phyloP scores from a whole-genome alignment of 2,888 invertebrate species.

The Anoncus sp. region DNA sequence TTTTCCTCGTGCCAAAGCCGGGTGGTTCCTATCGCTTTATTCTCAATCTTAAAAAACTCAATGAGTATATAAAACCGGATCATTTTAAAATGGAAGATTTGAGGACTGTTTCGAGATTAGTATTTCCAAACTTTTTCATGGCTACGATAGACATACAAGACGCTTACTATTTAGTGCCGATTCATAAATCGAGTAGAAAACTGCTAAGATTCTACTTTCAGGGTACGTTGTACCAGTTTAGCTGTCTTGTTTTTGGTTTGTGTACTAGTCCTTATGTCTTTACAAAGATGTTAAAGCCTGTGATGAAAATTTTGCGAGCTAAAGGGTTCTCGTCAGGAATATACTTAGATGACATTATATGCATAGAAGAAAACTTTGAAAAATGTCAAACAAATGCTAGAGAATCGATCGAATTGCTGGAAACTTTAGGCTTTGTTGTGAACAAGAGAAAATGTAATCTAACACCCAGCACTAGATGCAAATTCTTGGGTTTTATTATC shows the following conservation, averaged over 20 bases:
- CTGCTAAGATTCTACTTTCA: conserved; percentile 65
- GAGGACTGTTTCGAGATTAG: conserved; percentile 41
- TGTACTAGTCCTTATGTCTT: conserved; percentile 67
- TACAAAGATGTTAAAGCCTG: conserved; percentile 66
- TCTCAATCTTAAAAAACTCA: conserved; percentile 54
- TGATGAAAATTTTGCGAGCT: conserved; percentile 15
- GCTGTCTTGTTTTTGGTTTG: conserved; percentile 66
- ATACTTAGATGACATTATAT: conserved; percentile 51
- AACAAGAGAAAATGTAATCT: conserved; percentile 39
- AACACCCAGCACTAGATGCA: conserved; percentile 30
- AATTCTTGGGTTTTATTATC: conserved; percentile 50
- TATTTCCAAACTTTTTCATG: conserved; percentile 41
- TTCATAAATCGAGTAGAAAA: conserved; percentile 61
- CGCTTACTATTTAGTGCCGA: conserved; percentile 58
- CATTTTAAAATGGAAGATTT: conserved; percentile 62
- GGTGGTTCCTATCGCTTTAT: conserved; percentile 51
- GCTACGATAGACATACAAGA: conserved; percentile 51
- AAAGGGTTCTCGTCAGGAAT: conserved; percentile 29
- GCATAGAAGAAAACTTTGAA: conserved; percentile 32
- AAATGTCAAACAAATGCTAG: conserved; percentile 28
- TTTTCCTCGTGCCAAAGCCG: conserved; percentile 53
- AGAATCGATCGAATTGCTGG: conserved; percentile 23
- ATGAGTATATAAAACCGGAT: conserved; percentile 36
- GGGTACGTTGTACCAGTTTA: conserved; percentile 64
- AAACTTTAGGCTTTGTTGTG: conserved; percentile 46